These are phyloP conservation scores for Dissostichus mawsoni DNA, from an alignment of 2,113 vertebrate genomes.

Conservation along the genomic window DNA sequence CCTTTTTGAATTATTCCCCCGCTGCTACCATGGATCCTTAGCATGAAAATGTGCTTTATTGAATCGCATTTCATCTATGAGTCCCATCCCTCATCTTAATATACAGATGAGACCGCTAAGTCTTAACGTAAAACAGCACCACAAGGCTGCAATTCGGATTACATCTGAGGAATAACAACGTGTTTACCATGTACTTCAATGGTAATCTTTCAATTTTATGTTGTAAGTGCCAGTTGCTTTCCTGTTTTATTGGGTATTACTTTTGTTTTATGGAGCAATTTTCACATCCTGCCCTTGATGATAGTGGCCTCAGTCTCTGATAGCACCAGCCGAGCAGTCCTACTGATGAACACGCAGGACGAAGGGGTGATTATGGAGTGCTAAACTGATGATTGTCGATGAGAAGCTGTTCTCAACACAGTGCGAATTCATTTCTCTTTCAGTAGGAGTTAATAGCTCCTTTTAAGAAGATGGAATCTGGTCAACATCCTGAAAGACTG, in stretches of 20 bases:
- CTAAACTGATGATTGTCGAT: constrained; percentile 82
- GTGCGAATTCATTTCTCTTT: constrained; percentile 78
- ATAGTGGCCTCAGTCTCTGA: constrained; percentile 75
- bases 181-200: constrained; percentile 78
- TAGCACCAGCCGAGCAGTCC: constrained; percentile 57
- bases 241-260: constrained; percentile 84
- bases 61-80: constrained; percentile 65
- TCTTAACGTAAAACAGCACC: constrained; percentile 59
- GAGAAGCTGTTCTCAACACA: constrained; percentile 74
- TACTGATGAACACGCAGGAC: constrained; percentile 72
- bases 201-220: constrained; percentile 82
- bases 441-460: constrained; percentile 77
- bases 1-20: constrained; percentile 59
- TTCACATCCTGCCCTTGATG: constrained; percentile 78
- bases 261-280: constrained; percentile 85
- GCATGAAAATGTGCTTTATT: constrained; percentile 68
- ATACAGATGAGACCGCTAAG: constrained; percentile 63
- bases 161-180: constrained; percentile 73
- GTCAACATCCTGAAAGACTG: constrained; percentile 62
- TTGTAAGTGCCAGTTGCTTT: constrained; percentile 76
- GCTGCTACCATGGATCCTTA: constrained; percentile 62
- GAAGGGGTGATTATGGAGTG: constrained; percentile 78
- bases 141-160: constrained; percentile 79
- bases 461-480: constrained; percentile 81
- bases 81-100: constrained; percentile 71